Percentiles rank a stretch among this genome's conserved stretches.
These are phyloP conservation scores for Pyrocoelia pectoralis DNA, from an alignment of 2,888 invertebrate genomes.

Conservation along the genomic window DNA sequence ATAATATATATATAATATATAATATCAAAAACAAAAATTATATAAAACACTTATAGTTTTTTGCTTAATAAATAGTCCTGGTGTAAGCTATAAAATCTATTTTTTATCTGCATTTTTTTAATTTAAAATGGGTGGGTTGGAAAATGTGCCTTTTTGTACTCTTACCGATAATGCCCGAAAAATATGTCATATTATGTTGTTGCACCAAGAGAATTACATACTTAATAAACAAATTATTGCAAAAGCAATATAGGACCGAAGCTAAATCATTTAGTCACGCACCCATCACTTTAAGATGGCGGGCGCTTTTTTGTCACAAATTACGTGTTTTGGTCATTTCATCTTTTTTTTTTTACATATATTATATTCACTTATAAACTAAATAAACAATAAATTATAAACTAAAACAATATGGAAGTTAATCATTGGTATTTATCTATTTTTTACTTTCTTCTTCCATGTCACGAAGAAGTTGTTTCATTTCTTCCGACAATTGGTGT, in stretches of 20 bases:
- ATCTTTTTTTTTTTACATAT: neutral
- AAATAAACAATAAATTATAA: conserved; percentile 10
- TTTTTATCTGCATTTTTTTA: conserved; percentile 14
- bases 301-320: no score
- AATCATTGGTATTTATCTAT: conserved; percentile 44
- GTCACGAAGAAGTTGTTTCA: conserved; percentile 57
- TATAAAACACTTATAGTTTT: conserved; percentile 27
- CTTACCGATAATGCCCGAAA: conserved; percentile 4
- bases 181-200: conserved; percentile 11
- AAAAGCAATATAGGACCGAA: conserved; percentile 23
- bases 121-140: conserved; percentile 13
- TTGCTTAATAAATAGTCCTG: conserved; percentile 21
- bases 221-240: conserved; percentile 10
- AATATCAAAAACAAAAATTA: conserved; percentile 30
- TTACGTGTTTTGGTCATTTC: neutral
- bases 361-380: conserved; percentile 2
- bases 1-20: conserved; percentile 26
- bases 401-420: conserved; percentile 17
- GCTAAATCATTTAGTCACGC: conserved; percentile 22
- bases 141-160: conserved; percentile 17
- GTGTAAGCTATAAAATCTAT: conserved; percentile 22
- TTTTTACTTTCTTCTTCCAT: conserved; percentile 58
- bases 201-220: neutral
- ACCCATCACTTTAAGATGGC: no score
- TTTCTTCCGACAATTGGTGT: conserved; percentile 59